Base-by-base conservation (phyloP, 1,140 invertebrate species). In the Procambarus virginalis region DNA sequence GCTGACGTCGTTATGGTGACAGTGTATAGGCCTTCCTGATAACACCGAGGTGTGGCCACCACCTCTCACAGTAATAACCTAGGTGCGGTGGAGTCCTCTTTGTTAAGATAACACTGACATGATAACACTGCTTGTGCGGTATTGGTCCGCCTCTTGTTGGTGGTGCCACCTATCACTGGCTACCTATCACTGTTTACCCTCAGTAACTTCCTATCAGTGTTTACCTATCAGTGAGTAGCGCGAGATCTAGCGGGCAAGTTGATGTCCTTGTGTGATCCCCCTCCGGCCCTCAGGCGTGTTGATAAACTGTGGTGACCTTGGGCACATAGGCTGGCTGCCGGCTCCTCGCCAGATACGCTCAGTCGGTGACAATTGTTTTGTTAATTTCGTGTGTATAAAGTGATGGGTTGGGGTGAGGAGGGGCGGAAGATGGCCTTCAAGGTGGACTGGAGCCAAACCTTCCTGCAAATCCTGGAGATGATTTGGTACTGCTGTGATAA, bases 401-500 rank as follows among this genome's bases (percentile, higher is more conserved):
- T 70, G 85, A 89, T 82, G 73, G 75, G 49, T 49, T 22, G 76
- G 9, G 75, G 34, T 48, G 81, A 78, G 6, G 51, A 10, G 17
- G 81, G 34, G 2, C 51, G 68, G 17, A 73, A 78, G 9, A 75
- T 89, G 55, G 84, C 84, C 81, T 89, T 89, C 76, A n/a, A 17
- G 81, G 46, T 89, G 14, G 87, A 89, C 87, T 89, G 87, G 87
- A 84, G 22, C 45, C 87, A 83, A 76, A 60, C 82, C 2, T 10
- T 84, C 34, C 70, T 89, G 3, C 87, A 89, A 12, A 6, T 89
- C 14, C 17, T 89, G 81, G 81, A 89, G 48, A 89, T 89, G 81
- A n/a, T 84, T 4, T 89, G 81, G 73, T 89, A 89, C 46, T 89
- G 80, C 45, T 89, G 80, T 49, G 81, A 89, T 8, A 89, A 89